Evolutionary conservation across 1,140 invertebrate species (phyloP), one percentile per base, ranked within the genome.

Genomic region (Battus philenor): DNA sequence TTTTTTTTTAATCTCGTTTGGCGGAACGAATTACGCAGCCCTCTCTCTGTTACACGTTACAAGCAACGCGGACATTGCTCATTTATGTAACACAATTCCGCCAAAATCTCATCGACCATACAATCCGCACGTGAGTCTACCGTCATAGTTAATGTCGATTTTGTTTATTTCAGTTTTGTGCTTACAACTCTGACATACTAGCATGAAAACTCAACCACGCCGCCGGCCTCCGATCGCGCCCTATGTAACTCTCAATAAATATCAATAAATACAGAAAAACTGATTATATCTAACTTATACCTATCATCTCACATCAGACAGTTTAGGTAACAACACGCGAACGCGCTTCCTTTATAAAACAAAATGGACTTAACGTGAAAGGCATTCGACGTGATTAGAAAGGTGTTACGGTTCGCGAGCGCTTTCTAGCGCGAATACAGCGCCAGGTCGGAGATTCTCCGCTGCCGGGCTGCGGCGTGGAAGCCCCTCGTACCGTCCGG

Each of bases 401-500:
- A 85, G 81, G 81, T 77, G 78, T 81, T 68, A 85, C 81, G 81
- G 72, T 82, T 62, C 67, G 69, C 66, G 64, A 54, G 18, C 69
- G 69, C 78, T 82, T 82, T 82, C 79, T 86, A 87, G 67, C 83
- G 83, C 61, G 84, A 86, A 54, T 87, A 87, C 39, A 86, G 66
- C 48, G 84, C 84, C 47, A 87, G 79, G 74, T 86, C 86, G 44
- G 86, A 87, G 63, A 87, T 86, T 57, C 84, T 68, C 22, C 86
- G 81, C 64, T 87, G 84, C 55, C 84, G 74, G 15, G 83, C 65
- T 17, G 79, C 82, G n/a, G 80, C 68, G 57, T 87, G 84, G 79
- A 97, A 96, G 16, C 95, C 95, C 34, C 90, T 88, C 13, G 93
- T 93, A 12, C 94, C 94, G 80, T 96, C 94, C 2, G 95, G 95